Evolutionary conservation across 2,113 vertebrate genomes (phyloP), one percentile per base, ranked within the genome.

Genomic region (Tinamus guttatus): DNA sequence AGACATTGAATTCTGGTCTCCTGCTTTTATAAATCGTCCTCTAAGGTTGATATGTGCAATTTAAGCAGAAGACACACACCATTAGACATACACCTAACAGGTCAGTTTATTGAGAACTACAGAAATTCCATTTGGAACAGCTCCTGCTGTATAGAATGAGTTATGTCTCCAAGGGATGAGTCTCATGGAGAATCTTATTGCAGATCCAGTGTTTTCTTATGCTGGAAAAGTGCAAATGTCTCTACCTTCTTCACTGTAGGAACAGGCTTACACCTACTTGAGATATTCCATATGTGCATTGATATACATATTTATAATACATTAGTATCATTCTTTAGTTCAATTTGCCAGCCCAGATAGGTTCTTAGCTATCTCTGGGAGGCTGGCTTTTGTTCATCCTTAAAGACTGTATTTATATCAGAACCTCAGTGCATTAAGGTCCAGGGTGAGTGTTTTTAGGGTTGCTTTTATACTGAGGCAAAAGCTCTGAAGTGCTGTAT

Each of bases 351-450:
- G 28, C 11, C n/a, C 13, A 16, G 19, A 13, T 6, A 56, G 24
- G 13, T 75, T 82, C 40, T 67, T 88, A 70, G 3, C 24, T 32
- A 2, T 36, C 13, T 76, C 62, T 84, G 17, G 14, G 20, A 54
- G n/a, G 21, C 8, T 51, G 4, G 28, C 7, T 59, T 52, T 34
- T 52, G 17, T 41, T 60, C 11, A 74, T 15, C 27, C 41, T 81
- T 89, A 63, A 38, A 54, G 8, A 10, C 12, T 34, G 5, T 45
- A 19, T 30, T 32, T 47, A 13, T 67, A n/a, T 43, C 52, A 24
- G 30, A 36, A n/a, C 64, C 34, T 51, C 7, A n/a, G 11, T 2
- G 4, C 1, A 0, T 20, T 51, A 41, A 32, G 14, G 30, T 59
- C 25, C 34, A 59, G 20, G 34, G 52, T 68, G 41, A 59, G 52